Base-by-base conservation (phyloP, 2,888 invertebrate genomes). In the Lapara coniferarum region DNA sequence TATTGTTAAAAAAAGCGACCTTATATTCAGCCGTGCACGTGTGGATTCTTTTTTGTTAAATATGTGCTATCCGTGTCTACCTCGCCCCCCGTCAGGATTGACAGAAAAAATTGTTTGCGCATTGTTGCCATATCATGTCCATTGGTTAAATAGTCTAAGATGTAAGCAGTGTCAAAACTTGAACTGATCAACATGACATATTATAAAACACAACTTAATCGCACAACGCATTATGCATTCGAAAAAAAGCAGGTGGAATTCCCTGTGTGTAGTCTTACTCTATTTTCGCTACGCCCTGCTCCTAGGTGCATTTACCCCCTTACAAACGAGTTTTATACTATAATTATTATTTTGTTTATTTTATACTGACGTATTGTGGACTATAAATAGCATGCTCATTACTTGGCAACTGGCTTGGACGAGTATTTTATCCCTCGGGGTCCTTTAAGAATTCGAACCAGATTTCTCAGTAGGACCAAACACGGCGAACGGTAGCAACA, bases 381-480 rank as follows among this genome's bases (percentile, higher is more conserved):
- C 82, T 81, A 78, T 79, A 82, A 80, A 81, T 84, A 84, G 81
- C 80, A 16, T 69, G 70, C 77, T 81, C 81, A 82, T 82, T 83
- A 83, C 75, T 72, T 71, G 73, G 76, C 77, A 81, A 83, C 83
- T 76, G 80, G 85, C 83, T 16, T 66, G 51, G 63, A 71, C 72
- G 70, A 69, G 71, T 71, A 70, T 69, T 76, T 73, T 75, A 74
- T 77, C 74, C 75, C 73, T 58, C 70, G 71, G 74, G 73, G 72
- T 76, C 71, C 66, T 72, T 68, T 71, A 53, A 72, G 69, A 69
- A 72, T 53, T 59, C 58, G 37, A 70, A 69, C 71, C 74, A 76
- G 76, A 75, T 78, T 77, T 74, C 74, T 55, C 59, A 49, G 49
- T 46, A 49, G 16, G 49, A 63, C 49, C 12, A 16, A 49, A 16